These are phyloP conservation scores for Dolichomitus sp. DNA, from an alignment of 2,888 invertebrate species.

Conservation along the genomic window DNA sequence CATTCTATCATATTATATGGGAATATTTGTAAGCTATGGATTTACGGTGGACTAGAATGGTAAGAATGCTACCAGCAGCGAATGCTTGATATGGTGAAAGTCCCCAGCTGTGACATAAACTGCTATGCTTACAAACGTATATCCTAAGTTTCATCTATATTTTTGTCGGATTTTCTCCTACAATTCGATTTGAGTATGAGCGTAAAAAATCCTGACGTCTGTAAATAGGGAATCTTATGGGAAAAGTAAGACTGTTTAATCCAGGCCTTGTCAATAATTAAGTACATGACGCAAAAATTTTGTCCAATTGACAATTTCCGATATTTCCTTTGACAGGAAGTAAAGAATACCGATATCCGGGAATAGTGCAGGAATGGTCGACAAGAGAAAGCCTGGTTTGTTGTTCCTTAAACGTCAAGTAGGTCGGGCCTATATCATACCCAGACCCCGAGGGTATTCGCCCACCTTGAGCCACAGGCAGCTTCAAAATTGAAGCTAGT, in stretches of 20 bases:
- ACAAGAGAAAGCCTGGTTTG: not conserved
- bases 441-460: constrained; percentile 27
- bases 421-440: constrained; percentile 24
- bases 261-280: not conserved
- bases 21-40: not conserved
- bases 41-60: not conserved
- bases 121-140: not conserved
- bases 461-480: constrained; percentile 12
- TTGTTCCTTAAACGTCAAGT: constrained; percentile 21
- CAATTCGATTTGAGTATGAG: not conserved
- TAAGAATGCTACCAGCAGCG: not conserved
- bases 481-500: not conserved
- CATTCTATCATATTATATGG: not conserved
- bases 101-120: not conserved
- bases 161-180: not conserved
- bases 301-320: not conserved
- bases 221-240: too few species aligned
- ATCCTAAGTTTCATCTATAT: not conserved
- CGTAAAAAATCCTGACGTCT: too few species aligned
- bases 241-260: not conserved
- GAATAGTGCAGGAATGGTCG: not conserved
- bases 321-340: constrained; percentile 9
- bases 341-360: not conserved
- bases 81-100: not conserved
- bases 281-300: not conserved